Conservation (phyloP, 2,888 invertebrate species). For the Lepetodrilus schrolli region DNA sequence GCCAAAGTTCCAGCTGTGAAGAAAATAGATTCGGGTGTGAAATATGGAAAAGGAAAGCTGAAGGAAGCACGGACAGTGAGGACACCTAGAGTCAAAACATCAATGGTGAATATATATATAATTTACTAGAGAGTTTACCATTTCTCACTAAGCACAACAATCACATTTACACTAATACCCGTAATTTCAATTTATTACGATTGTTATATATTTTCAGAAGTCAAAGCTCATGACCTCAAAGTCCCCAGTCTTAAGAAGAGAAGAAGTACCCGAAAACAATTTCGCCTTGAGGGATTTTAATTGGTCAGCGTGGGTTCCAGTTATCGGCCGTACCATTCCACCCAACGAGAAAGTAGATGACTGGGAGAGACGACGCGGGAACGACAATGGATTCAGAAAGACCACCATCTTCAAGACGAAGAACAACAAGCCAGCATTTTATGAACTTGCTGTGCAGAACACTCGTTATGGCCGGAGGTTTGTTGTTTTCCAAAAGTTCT, state of each 20-base stretch:
- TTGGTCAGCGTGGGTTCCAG: slow-evolving; percentile 53
- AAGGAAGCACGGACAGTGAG: not conserved
- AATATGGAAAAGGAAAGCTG: not conserved
- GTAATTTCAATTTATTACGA: not conserved
- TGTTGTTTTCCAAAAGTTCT: slow-evolving; percentile 47
- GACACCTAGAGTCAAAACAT: not conserved
- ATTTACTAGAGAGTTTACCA: not conserved
- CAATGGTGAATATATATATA: not conserved
- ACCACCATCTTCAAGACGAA: slow-evolving; percentile 43
- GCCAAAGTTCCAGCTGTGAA: slow-evolving; percentile 7
- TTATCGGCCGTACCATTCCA: slow-evolving; percentile 31
- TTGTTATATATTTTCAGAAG: not conserved
- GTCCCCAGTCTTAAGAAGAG: not conserved
- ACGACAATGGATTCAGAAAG: slow-evolving; percentile 41
- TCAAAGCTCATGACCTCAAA: too few relatives aligned
- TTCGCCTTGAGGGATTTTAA: slow-evolving; percentile 45
- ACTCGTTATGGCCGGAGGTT: slow-evolving; percentile 37
- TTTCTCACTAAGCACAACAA: not conserved
- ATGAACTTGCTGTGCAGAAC: slow-evolving; percentile 50
- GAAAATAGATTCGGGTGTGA: not conserved
- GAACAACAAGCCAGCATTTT: slow-evolving; percentile 47
- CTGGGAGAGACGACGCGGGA: slow-evolving; percentile 38
- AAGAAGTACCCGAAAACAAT: slow-evolving; percentile 32
- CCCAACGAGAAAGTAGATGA: not conserved
- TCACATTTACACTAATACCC: not conserved